A percentile compares a stretch with the other conserved stretches of the same genome.
phyloP scores from a whole-genome alignment of 2,888 invertebrate species.

The Cryptocheilus praepositus region DNA sequence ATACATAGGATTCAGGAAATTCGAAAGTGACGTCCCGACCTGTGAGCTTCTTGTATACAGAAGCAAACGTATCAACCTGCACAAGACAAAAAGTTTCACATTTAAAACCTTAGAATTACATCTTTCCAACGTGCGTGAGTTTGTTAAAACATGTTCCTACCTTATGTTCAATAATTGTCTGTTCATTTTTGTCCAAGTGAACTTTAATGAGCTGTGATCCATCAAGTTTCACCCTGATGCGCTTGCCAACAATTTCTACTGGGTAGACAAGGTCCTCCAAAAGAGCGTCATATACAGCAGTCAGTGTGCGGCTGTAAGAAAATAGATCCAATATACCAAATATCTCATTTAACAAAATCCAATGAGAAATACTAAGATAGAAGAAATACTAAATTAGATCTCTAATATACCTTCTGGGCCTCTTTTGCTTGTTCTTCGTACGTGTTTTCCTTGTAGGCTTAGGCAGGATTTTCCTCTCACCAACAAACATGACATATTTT shows the following conservation, averaged over 20 bases:
- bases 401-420: slow-evolving; percentile 80
- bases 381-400: slow-evolving; percentile 4
- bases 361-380: neutral
- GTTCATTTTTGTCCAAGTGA: slow-evolving; percentile 98
- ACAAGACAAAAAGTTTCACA: slow-evolving; percentile 21
- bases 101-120: slow-evolving; percentile 10
- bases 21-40: slow-evolving; percentile 99
- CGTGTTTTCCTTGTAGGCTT: slow-evolving; percentile 97
- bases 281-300: slow-evolving; percentile 97
- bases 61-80: slow-evolving; percentile 97
- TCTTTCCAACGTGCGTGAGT: neutral
- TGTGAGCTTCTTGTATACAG: slow-evolving; percentile 99
- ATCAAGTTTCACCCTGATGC: slow-evolving; percentile 96
- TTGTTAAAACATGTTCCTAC: slow-evolving; percentile 75
- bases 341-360: neutral
- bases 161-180: slow-evolving; percentile 99
- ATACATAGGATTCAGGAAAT: slow-evolving; percentile 98
- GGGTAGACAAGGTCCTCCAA: slow-evolving; percentile 98
- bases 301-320: slow-evolving; percentile 87
- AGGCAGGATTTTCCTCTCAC: slow-evolving; percentile 97
- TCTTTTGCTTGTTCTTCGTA: slow-evolving; percentile 83
- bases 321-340: neutral
- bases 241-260: slow-evolving; percentile 99
- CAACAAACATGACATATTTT: slow-evolving; percentile 98
- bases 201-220: slow-evolving; percentile 98